Conservation (phyloP, 2,797 vertebrate genomes). For the Vultur gryphus region DNA sequence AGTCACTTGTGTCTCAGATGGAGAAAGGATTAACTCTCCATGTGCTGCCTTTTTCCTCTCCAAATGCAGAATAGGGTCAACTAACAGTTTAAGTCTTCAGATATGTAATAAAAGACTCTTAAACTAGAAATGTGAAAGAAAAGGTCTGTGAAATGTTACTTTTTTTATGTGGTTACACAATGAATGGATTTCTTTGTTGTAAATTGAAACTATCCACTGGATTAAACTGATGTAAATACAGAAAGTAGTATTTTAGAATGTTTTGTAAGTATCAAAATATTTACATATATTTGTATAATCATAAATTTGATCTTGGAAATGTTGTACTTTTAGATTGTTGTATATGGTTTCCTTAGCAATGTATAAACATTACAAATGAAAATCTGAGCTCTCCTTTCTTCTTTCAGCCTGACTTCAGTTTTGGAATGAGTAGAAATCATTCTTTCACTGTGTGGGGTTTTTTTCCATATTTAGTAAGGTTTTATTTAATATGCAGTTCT, state of each 20-base stretch:
- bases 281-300: background rate
- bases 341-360: slow-evolving; percentile 20
- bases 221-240: background rate
- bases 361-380: slow-evolving; percentile 3
- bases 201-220: background rate
- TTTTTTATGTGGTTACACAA: background rate
- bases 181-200: background rate
- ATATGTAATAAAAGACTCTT: background rate
- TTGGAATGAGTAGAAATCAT: background rate
- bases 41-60: background rate
- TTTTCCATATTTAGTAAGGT: background rate
- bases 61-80: background rate
- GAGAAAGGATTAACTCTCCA: slow-evolving; percentile 21
- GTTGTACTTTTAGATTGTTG: background rate
- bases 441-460: background rate
- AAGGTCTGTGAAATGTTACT: background rate
- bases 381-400: background rate
- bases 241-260: background rate
- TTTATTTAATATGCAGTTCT: background rate
- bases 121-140: background rate
- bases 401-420: background rate
- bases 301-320: background rate
- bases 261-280: background rate
- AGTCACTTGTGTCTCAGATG: background rate
- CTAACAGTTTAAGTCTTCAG: background rate